Evolutionary conservation across 2,113 vertebrate genomes (phyloP).

Genomic region (Misgurnus anguillicaudatus): DNA sequence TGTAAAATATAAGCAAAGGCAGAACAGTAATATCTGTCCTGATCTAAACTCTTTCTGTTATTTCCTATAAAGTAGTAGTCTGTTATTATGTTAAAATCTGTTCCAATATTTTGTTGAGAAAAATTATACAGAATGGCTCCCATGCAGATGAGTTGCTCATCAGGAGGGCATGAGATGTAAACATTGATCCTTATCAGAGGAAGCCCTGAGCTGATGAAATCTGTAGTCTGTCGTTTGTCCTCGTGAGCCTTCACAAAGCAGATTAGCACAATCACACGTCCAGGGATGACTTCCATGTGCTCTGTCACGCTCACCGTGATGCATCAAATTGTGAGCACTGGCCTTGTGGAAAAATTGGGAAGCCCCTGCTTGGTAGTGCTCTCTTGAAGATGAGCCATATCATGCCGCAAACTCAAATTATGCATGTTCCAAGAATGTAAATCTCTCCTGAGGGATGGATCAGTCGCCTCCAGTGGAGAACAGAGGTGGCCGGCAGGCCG

Average conservation of each 20-base stretch:
- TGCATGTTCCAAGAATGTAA: slow-evolving; percentile 16
- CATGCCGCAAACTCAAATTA: neutral
- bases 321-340: slow-evolving; percentile 12
- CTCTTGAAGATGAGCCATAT: neutral
- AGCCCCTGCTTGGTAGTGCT: neutral
- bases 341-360: slow-evolving; percentile 16
- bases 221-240: slow-evolving; percentile 10
- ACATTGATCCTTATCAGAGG: neutral
- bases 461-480: neutral
- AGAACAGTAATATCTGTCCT: too few relatives aligned
- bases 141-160: neutral
- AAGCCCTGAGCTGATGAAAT: neutral
- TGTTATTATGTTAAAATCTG: too few relatives aligned
- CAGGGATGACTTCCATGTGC: slow-evolving; percentile 68
- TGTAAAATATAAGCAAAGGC: too few relatives aligned
- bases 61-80: too few relatives aligned
- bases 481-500: neutral
- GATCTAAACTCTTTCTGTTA: too few relatives aligned
- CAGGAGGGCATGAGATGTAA: too few relatives aligned
- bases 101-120: too few relatives aligned
- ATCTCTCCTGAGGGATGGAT: slow-evolving; percentile 14
- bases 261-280: slow-evolving; percentile 71
- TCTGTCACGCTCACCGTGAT: slow-evolving; percentile 29
- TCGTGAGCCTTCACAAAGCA: slow-evolving; percentile 62
- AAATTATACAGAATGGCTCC: neutral